Conservation (phyloP, 2,888 invertebrate genomes). For the Sarcophaga caerulescens region DNA sequence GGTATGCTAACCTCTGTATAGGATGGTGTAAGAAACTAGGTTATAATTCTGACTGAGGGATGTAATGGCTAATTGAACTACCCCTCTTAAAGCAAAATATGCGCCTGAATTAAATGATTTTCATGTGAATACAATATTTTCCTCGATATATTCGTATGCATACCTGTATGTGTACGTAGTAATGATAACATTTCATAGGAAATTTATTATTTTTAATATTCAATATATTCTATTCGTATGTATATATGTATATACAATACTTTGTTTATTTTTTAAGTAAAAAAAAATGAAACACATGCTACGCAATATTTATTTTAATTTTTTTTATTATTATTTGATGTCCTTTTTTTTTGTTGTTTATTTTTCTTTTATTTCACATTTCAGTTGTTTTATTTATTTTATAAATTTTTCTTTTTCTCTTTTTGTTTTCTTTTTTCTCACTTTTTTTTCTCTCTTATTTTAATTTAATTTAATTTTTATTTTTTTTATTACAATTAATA, state of each 20-base stretch:
- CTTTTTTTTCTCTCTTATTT: not conserved
- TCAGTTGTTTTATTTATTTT: conserved; percentile 40
- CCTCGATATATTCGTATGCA: too few species aligned
- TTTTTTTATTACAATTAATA: conserved; percentile 48
- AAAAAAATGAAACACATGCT: not conserved
- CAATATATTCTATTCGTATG: too few species aligned
- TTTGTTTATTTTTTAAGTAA: not conserved
- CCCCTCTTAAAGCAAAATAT: too few species aligned
- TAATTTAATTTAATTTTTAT: conserved; percentile 11
- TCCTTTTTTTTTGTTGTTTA: conserved; percentile 41
- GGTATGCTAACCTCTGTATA: too few species aligned
- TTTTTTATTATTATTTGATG: not conserved
- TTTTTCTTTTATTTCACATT: conserved; percentile 48
- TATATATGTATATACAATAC: not conserved
- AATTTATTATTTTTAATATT: too few species aligned
- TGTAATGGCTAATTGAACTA: too few species aligned
- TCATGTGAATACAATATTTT: too few species aligned
- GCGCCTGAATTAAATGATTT: too few species aligned
- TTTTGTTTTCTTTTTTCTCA: not conserved
- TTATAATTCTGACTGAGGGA: too few species aligned
- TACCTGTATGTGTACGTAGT: too few species aligned
- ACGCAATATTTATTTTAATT: conserved; percentile 31
- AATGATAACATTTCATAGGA: too few species aligned
- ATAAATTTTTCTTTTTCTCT: not conserved
- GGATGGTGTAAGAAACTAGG: too few species aligned